Evolutionary conservation across 2,113 vertebrate genomes (phyloP).

Genomic region (Platysteira castanea): DNA sequence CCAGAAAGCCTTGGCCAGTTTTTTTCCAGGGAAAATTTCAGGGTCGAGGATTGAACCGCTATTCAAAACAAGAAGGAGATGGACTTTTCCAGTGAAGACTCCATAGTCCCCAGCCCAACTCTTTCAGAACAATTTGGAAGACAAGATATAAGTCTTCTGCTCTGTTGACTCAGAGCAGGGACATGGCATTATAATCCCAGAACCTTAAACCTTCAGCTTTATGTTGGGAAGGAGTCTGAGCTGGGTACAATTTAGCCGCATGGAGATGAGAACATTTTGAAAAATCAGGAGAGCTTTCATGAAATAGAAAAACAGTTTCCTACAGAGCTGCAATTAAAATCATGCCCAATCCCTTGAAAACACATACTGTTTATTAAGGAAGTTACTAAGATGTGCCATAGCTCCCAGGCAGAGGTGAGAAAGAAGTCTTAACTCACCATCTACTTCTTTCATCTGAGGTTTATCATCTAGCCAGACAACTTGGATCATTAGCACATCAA

Average conservation of each 20-base stretch:
- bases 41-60: neutral
- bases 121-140: neutral
- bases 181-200: neutral
- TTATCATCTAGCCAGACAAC: slow-evolving; percentile 6
- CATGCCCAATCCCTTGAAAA: neutral
- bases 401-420: neutral
- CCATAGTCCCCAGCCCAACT: neutral
- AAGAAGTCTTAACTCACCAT: neutral
- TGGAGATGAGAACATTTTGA: neutral
- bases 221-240: neutral
- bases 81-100: neutral
- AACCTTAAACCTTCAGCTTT: neutral
- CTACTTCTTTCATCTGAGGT: slow-evolving; percentile 17
- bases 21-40: neutral
- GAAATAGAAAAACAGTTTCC: neutral
- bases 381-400: slow-evolving; percentile 1
- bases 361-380: neutral
- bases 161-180: neutral
- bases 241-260: accelerated
- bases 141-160: neutral
- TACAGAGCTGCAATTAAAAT: neutral
- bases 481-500: slow-evolving; percentile 34
- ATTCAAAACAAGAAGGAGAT: neutral
- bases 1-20: neutral
- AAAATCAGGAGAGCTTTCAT: neutral